phyloP scores from a whole-genome alignment of 2,888 invertebrate species.

The Pyrocoelia pectoralis region DNA sequence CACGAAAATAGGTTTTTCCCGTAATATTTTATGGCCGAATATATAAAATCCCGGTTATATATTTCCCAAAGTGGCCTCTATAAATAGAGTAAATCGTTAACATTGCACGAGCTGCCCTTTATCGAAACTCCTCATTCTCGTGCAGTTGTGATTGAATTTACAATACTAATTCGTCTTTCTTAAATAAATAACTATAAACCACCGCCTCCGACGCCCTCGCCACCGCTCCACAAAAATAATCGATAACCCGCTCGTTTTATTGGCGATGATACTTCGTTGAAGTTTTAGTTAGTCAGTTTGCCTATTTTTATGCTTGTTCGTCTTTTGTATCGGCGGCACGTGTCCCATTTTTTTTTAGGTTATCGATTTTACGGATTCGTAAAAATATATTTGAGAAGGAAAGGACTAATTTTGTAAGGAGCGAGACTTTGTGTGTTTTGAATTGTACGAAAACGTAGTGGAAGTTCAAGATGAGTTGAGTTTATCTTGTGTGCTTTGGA shows the following conservation, averaged over 20 bases:
- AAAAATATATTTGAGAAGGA: background rate
- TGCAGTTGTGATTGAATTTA: slow-evolving; percentile 32
- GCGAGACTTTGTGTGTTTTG: slow-evolving; percentile 25
- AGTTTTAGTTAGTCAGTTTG: slow-evolving; percentile 46
- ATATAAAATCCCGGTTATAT: slow-evolving; percentile 31
- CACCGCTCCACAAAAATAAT: slow-evolving; percentile 24
- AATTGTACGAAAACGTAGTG: slow-evolving; percentile 42
- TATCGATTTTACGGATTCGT: background rate
- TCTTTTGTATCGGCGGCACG: slow-evolving; percentile 46
- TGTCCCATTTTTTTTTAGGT: slow-evolving; percentile 29
- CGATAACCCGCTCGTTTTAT: slow-evolving; percentile 42
- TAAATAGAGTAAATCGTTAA: slow-evolving; percentile 31
- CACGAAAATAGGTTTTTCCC: slow-evolving; percentile 31
- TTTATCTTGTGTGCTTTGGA: slow-evolving; percentile 46
- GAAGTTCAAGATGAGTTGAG: slow-evolving; percentile 46
- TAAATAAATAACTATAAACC: slow-evolving; percentile 24
- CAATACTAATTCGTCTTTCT: slow-evolving; percentile 18
- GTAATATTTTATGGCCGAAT: slow-evolving; percentile 35
- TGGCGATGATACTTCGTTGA: slow-evolving; percentile 44
- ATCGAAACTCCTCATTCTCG: slow-evolving; percentile 26
- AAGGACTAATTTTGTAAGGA: slow-evolving; percentile 6
- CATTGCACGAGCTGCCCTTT: slow-evolving; percentile 24
- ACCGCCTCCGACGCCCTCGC: too few species aligned
- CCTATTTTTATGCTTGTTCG: slow-evolving; percentile 39
- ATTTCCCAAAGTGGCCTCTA: slow-evolving; percentile 26